Percentiles rank a stretch among this genome's conserved stretches.
Conservation (phyloP, 1,140 invertebrate species). For the Ips typographus region DNA sequence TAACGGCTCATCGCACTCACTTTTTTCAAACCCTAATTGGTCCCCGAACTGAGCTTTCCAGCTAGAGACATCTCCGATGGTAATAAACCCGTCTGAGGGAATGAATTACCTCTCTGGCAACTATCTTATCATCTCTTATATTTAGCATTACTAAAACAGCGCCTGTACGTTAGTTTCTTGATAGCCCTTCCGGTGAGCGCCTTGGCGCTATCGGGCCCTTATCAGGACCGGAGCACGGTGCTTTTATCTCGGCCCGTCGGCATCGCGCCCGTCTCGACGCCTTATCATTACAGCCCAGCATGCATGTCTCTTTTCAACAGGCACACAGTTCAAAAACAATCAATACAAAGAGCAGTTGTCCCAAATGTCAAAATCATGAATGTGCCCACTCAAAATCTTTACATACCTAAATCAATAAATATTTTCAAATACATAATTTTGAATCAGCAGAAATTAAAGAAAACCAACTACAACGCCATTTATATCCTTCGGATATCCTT, state of each 20-base stretch:
- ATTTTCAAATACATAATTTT: no score
- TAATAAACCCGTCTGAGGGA: conserved; percentile 11
- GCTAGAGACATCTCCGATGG: neutral
- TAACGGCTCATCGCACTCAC: neutral
- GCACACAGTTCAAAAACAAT: no score
- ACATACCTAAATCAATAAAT: no score
- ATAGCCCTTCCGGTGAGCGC: conserved; percentile 22
- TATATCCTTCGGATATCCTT: no score
- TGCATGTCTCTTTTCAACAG: no score
- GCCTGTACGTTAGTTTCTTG: conserved; percentile 27
- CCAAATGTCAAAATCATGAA: no score
- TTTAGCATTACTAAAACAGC: conserved; percentile 21
- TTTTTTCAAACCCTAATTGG: neutral
- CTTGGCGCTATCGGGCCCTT: conserved; percentile 18
- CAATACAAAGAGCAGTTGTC: no score
- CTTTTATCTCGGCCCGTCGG: conserved; percentile 13
- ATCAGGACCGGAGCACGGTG: conserved; percentile 10
- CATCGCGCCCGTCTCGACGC: conserved; percentile 20
- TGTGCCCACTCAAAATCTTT: no score
- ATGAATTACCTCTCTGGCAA: conserved; percentile 15
- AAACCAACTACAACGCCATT: no score
- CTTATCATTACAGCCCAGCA: conserved; percentile 6
- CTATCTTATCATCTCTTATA: conserved; percentile 23
- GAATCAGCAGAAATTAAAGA: no score
- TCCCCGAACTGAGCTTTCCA: neutral